Base-by-base conservation (phyloP, 2,888 invertebrate species). In the Rhagonycha fulva region DNA sequence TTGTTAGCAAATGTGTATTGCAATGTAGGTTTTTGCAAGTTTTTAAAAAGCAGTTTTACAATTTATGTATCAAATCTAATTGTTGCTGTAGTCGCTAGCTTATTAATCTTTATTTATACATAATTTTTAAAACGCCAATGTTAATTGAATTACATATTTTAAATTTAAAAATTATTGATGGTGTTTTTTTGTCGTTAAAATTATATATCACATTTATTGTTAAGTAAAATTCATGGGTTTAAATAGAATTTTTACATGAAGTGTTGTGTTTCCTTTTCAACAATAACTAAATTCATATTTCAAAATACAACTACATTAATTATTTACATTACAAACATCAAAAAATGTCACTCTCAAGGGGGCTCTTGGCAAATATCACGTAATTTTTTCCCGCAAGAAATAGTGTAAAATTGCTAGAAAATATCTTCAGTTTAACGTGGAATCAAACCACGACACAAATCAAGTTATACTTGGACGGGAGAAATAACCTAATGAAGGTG, bases 171-270 rank as follows among this genome's bases (percentile, higher is more conserved):
- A 82, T 80, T 83, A 82, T 84, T 84, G 83, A 80, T 82, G 81
- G 81, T 82, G 81, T 82, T 84, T 83, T 82, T 82, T 84, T 81
- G 77, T 80, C 81, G 82, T 81, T 81, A 79, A 80, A 82, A 81
- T 82, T 84, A 84, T 84, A 84, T 84, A 85, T 85, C 83, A 81
- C 83, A 85, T 84, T 71, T 84, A 84, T 84, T 85, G 83, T 85
- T 85, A 83, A 84, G 84, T 84, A 84, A 83, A 83, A 82, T 47
- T 47, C 80, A 84, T 84, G 85, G 85, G 84, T 84, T 86, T 82
- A 83, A 83, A 82, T 81, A 81, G 79, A 81, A 76, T 62, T 81
- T 81, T 80, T 72, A 79, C 47, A 67, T 26, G 7, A 47, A 19
- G 12, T 69, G 7, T 23, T 26, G 3, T 67, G 24, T 26, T 72